Percentiles rank a stretch among this genome's conserved stretches.
Evolutionary conservation across 1,140 invertebrate species (phyloP).

Genomic region (Caenorhabditis elegans): DNA sequence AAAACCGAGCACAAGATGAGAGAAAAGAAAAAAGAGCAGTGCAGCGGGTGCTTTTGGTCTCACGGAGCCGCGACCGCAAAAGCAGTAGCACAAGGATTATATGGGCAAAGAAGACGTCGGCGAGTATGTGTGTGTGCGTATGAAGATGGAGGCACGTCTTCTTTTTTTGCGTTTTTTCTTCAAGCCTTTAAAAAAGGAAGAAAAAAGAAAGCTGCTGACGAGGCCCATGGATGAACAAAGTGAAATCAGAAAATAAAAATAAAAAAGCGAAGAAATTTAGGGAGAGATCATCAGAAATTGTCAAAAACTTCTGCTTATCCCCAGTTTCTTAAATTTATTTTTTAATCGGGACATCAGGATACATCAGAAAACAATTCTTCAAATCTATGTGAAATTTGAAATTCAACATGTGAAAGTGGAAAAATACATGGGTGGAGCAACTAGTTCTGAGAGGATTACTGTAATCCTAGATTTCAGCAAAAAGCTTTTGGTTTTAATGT

Average conservation of each 20-base stretch:
- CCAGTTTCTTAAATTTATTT: too few relatives aligned
- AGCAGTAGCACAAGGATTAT: slow-evolving; percentile 26
- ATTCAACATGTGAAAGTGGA: neutral
- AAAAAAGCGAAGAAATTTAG: neutral
- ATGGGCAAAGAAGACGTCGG: slow-evolving; percentile 23
- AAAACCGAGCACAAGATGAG: neutral
- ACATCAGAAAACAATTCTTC: too few relatives aligned
- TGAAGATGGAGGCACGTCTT: neutral
- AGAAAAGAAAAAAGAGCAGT: neutral
- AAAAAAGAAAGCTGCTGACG: slow-evolving; percentile 3
- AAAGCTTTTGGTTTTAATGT: too few relatives aligned
- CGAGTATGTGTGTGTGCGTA: slow-evolving; percentile 4
- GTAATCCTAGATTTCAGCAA: neutral
- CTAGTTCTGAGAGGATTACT: neutral
- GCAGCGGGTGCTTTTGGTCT: slow-evolving; percentile 20
- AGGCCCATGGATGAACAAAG: neutral
- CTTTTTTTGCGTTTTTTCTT: slow-evolving; percentile 22
- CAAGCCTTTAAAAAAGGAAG: neutral
- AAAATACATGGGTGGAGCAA: neutral
- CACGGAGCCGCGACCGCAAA: neutral
- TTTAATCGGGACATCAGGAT: too few relatives aligned
- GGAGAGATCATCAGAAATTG: neutral
- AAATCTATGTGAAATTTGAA: too few relatives aligned
- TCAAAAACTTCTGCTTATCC: too few relatives aligned
- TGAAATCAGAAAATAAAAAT: neutral